Evolutionary conservation across 2,797 vertebrate genomes (phyloP), one percentile per base, ranked within the genome.

Genomic region (Luscinia luscinia): DNA sequence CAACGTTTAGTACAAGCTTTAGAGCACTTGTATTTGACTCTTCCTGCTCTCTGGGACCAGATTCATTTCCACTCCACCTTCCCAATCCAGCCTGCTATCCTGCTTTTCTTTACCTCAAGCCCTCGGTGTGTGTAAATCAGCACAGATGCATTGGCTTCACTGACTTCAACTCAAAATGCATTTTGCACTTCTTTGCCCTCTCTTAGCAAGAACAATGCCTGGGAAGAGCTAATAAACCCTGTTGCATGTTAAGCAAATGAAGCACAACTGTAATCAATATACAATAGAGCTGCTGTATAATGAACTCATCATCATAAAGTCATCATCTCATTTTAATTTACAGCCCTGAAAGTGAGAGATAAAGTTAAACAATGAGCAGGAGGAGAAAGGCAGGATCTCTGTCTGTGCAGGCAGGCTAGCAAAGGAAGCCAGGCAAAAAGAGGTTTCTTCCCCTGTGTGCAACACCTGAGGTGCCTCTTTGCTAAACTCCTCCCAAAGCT

Each of bases 241-340:
- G 32, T 30, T 82, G 85, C 55, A 64, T 88, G 80, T 88, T 69
- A 94, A 88, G 78, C 74, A 96, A 96, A 95, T 63, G 81, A 92
- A 88, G 81, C 69, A 91, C 66, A 96, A 82, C 83, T 90, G 73
- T 95, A 96, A 94, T 74, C 91, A 94, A 94, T 85, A 95, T 49
- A 95, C 84, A 94, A 93, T 68, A 64, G 88, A 92, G 72, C 32
- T 93, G 40, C 83, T 55, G 79, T 51, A 92, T 89, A 97, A 96
- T 77, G 83, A 96, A 91, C 87, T 89, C 93, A 95, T 94, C 89
- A 94, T 73, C 90, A 70, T 95, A 79, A 94, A 96, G 72, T 66
- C 84, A 93, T 90, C 52, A 84, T 59, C 85, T 91, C 69, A 28
- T 95, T 95, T 89, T 89, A 94, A 96, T 95, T 96, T 94, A 95